A percentile compares a stretch with the other conserved stretches of the same genome.
Conservation (phyloP, 2,113 vertebrate genomes). For the Rhinopomastus cyanomelas region DNA sequence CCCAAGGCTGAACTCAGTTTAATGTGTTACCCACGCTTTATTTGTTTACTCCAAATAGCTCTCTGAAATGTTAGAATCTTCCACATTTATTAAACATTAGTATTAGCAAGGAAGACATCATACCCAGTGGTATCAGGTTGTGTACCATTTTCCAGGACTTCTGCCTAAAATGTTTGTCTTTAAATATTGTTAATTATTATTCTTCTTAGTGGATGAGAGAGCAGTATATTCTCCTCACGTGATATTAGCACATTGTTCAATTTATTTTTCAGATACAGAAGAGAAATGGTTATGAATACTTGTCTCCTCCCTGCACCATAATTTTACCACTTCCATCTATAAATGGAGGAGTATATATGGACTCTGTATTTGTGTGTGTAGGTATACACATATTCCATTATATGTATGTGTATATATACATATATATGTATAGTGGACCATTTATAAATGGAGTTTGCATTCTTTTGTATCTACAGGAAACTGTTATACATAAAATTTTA, state of each 20-base stretch:
- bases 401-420: too few relatives aligned
- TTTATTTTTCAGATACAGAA: neutral
- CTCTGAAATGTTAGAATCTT: neutral
- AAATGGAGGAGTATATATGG: neutral
- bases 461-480: neutral
- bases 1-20: neutral
- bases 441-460: neutral
- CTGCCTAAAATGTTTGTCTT: neutral
- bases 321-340: neutral
- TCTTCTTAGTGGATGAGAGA: neutral
- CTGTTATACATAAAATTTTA: neutral
- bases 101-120: neutral
- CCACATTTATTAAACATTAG: neutral
- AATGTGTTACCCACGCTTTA: neutral
- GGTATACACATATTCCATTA: too few relatives aligned
- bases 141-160: neutral
- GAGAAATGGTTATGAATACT: neutral
- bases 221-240: neutral
- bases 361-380: too few relatives aligned
- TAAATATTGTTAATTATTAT: neutral
- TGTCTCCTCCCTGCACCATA: neutral
- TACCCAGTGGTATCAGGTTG: neutral
- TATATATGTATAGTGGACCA: neutral
- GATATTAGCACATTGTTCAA: neutral
- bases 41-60: neutral